These are phyloP conservation scores for Eutrigla gurnardus DNA, from an alignment of 2,797 vertebrate genomes.

Conservation along the genomic window DNA sequence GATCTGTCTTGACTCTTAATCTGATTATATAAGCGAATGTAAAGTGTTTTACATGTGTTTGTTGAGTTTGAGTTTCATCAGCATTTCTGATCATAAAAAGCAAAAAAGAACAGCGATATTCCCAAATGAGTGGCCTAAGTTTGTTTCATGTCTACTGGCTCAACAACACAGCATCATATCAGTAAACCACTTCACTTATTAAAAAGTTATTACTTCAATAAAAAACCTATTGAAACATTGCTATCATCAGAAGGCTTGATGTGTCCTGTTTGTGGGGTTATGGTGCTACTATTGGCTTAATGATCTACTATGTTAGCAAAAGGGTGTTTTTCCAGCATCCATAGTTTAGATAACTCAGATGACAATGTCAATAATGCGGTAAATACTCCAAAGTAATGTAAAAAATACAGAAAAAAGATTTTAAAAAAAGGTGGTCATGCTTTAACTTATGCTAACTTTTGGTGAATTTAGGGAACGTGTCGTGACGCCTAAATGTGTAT, in stretches of 20 bases:
- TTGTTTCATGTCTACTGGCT: background rate
- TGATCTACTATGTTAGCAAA: background rate
- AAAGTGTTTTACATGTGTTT: background rate
- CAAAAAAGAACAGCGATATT: background rate
- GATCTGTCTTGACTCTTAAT: conserved; percentile 20
- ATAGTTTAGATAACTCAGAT: background rate
- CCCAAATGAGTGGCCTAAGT: background rate
- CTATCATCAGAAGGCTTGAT: background rate
- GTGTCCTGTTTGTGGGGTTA: background rate
- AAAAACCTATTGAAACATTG: background rate
- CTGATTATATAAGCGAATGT: conserved; percentile 31
- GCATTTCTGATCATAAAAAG: background rate
- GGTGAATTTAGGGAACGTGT: too few relatives aligned
- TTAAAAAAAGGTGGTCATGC: too few relatives aligned
- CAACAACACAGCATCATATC: background rate
- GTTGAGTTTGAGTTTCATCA: background rate
- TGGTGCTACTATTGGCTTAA: background rate
- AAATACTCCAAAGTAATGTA: too few relatives aligned
- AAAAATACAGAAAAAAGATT: too few relatives aligned
- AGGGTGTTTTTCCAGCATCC: background rate
- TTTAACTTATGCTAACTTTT: too few relatives aligned
- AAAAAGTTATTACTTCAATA: too few relatives aligned
- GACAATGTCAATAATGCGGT: too few relatives aligned
- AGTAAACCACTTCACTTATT: background rate
- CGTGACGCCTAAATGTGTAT: too few relatives aligned